These are phyloP conservation scores for Entomobrya multifasciata DNA, from an alignment of 2,888 invertebrate genomes.

Conservation along the genomic window DNA sequence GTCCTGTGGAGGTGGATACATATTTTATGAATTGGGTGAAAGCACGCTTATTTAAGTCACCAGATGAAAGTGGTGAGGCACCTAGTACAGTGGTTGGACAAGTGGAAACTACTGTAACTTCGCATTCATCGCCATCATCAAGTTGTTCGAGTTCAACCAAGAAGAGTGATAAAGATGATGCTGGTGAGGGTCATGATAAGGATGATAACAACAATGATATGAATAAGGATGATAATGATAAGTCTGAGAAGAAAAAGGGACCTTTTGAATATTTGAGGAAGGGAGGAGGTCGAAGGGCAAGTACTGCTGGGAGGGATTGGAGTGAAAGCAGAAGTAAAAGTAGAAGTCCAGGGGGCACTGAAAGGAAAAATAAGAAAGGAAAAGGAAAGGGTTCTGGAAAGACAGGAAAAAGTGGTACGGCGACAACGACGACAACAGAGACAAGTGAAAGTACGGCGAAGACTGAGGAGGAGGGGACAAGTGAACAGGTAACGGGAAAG, in stretches of 20 bases:
- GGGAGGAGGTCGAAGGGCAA: background rate
- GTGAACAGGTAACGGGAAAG: background rate
- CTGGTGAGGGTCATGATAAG: no score
- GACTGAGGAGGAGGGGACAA: background rate
- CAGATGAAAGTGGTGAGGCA: background rate
- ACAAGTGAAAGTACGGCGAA: background rate
- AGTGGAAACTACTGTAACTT: background rate
- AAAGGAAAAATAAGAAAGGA: no score
- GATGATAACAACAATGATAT: background rate
- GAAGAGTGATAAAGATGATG: no score
- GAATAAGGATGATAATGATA: background rate
- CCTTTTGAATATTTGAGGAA: background rate
- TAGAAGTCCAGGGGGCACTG: no score
- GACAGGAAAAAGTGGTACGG: no score
- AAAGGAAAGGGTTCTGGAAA: no score
- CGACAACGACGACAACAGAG: no score
- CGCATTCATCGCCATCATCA: background rate
- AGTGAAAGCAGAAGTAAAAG: no score
- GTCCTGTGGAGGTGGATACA: constrained; percentile 17
- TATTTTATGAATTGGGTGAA: constrained; percentile 47
- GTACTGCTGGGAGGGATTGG: background rate
- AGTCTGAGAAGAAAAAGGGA: background rate
- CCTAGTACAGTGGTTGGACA: background rate
- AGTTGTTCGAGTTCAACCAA: no score
- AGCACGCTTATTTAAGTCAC: background rate